These are phyloP conservation scores for Drosophila subquinaria DNA, from an alignment of 2,888 invertebrate species.

Conservation along the genomic window DNA sequence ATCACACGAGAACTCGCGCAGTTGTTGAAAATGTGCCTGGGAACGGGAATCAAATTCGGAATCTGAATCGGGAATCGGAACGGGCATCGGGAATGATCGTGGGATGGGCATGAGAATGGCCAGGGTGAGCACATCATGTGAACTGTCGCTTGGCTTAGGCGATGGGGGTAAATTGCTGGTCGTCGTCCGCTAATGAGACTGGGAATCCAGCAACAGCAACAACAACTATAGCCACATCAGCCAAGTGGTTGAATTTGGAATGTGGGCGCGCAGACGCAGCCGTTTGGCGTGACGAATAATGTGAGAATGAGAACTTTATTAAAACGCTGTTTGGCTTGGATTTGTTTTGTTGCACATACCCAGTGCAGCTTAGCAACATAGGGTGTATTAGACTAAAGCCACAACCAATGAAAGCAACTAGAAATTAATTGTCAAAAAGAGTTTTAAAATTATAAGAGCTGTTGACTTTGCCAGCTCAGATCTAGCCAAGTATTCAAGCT, in stretches of 20 bases:
- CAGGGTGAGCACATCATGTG: slow-evolving; percentile 40
- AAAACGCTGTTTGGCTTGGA: slow-evolving; percentile 41
- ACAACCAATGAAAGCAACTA: not conserved
- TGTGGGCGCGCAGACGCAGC: slow-evolving; percentile 64
- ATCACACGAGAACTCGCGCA: slow-evolving; percentile 83
- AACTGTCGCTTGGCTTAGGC: slow-evolving; percentile 40
- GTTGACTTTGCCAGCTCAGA: not conserved
- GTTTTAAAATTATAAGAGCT: not conserved
- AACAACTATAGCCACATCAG: slow-evolving; percentile 1
- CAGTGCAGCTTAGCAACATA: slow-evolving; percentile 1
- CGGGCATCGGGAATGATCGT: slow-evolving; percentile 18
- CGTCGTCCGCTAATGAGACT: slow-evolving; percentile 55
- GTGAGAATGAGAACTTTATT: slow-evolving; percentile 67
- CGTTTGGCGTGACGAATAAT: slow-evolving; percentile 63
- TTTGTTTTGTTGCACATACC: slow-evolving; percentile 41
- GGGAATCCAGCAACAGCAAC: slow-evolving; percentile 33
- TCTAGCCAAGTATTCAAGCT: not conserved
- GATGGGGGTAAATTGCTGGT: slow-evolving; percentile 47
- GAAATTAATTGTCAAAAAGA: not conserved
- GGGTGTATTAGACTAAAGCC: slow-evolving; percentile 20
- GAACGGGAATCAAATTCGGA: slow-evolving; percentile 22
- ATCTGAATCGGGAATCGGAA: slow-evolving; percentile 6
- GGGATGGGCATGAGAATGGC: slow-evolving; percentile 3
- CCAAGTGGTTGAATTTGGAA: slow-evolving; percentile 32
- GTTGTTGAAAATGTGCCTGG: slow-evolving; percentile 62